Conservation (phyloP, 2,888 invertebrate species). For the Phorcus lineatus region DNA sequence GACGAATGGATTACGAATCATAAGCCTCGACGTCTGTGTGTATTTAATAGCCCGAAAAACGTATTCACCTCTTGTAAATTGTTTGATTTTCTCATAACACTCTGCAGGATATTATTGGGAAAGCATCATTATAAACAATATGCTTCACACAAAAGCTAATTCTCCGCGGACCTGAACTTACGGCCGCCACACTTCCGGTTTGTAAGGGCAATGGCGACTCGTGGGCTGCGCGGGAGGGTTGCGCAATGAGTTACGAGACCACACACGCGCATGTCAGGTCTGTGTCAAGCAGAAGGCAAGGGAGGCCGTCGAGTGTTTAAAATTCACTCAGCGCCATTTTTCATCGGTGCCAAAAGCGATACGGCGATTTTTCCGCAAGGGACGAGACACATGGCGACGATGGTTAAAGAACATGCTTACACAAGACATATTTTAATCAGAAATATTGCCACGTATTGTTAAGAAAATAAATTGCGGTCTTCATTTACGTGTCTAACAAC, state of each 20-base stretch:
- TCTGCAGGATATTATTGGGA: constrained; percentile 11
- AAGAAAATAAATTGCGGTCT: not conserved
- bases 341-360: constrained; percentile 19
- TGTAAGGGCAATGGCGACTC: constrained; percentile 1
- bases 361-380: not conserved
- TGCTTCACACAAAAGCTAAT: constrained; percentile 6
- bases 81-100: constrained; percentile 22
- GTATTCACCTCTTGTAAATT: constrained; percentile 6
- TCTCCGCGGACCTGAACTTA: constrained; percentile 5
- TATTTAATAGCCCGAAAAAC: not conserved
- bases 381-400: not conserved
- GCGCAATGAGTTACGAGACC: constrained; percentile 18
- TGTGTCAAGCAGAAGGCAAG: not conserved
- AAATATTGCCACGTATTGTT: constrained; percentile 9
- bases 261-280: constrained; percentile 12
- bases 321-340: constrained; percentile 22
- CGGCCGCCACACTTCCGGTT: constrained; percentile 23
- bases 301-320: constrained; percentile 13
- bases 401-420: not conserved
- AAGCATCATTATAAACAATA: constrained; percentile 22
- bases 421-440: not conserved
- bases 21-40: not conserved
- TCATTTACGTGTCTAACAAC: not conserved
- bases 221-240: constrained; percentile 10
- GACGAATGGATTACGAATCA: not conserved